Conservation (phyloP, 2,113 vertebrate species). For the Hypocryptadius cinnamomeus region DNA sequence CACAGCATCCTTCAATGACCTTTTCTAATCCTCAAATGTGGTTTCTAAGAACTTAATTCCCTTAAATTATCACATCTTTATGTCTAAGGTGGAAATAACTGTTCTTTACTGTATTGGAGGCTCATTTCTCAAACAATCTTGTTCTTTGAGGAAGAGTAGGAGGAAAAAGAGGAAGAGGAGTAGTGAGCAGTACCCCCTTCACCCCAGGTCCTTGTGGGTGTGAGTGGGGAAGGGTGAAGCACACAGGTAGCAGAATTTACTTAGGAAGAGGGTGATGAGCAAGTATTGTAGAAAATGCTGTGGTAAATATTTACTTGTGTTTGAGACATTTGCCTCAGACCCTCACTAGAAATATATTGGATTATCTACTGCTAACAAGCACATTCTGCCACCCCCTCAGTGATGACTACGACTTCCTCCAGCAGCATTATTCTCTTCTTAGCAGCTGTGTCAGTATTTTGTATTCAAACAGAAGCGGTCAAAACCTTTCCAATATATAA, state of each 20-base stretch:
- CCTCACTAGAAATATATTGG: neutral
- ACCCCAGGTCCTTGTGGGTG: accelerated
- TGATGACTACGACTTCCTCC: neutral
- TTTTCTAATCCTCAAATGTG: neutral
- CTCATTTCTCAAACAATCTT: neutral
- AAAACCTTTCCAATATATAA: neutral
- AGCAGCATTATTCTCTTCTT: accelerated
- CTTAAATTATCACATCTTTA: neutral
- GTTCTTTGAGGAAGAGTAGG: neutral
- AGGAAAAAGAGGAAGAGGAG: neutral
- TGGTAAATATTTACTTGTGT: neutral
- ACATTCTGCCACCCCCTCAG: neutral
- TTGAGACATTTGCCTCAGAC: neutral
- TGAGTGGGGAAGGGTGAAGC: neutral
- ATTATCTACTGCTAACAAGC: neutral
- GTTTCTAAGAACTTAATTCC: neutral
- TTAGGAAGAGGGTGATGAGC: neutral
- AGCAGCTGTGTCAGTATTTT: neutral
- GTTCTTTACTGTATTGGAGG: neutral
- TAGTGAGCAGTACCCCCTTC: neutral
- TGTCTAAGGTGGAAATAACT: neutral
- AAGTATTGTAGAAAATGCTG: neutral
- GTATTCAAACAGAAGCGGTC: neutral
- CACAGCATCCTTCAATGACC: accelerated
- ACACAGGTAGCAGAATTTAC: neutral